These are phyloP conservation scores for Semaprochilodus insignis DNA, from an alignment of 2,797 vertebrate species.

Conservation along the genomic window DNA sequence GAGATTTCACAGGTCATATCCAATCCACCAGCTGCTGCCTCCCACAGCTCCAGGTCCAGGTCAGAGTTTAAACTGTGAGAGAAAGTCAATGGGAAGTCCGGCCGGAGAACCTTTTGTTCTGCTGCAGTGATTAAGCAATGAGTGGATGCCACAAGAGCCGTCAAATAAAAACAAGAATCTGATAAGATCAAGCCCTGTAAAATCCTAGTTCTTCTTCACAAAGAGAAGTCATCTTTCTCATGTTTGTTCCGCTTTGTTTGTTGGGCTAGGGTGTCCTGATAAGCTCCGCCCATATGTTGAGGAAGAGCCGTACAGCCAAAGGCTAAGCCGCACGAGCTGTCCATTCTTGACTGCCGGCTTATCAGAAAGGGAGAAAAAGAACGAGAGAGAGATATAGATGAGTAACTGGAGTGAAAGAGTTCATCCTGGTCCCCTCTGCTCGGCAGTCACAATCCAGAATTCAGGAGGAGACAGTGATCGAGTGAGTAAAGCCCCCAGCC, in stretches of 20 bases:
- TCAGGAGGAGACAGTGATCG: conserved; percentile 49
- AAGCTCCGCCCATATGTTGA: conserved; percentile 2
- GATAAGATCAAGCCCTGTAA: conserved; percentile 60
- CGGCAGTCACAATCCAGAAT: conserved; percentile 55
- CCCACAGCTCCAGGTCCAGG: conserved; percentile 56
- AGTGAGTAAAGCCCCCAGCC: conserved; percentile 44
- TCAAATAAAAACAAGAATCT: conserved; percentile 18
- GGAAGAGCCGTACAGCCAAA: conserved; percentile 51
- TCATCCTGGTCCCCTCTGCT: conserved; percentile 47
- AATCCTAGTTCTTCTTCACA: conserved; percentile 58
- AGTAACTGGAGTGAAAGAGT: conserved; percentile 38
- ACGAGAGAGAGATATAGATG: conserved; percentile 46
- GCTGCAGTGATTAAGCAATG: conserved; percentile 61
- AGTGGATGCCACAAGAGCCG: conserved; percentile 56
- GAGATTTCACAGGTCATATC: conserved; percentile 48
- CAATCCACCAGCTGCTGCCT: conserved; percentile 35
- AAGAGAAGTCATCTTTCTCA: conserved; percentile 46
- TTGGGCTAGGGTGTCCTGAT: conserved; percentile 46
- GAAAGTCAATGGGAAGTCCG: conserved; percentile 52
- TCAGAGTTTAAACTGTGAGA: conserved; percentile 62
- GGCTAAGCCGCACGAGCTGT: conserved; percentile 57
- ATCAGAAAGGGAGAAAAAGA: conserved; percentile 47
- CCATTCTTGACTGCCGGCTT: conserved; percentile 49
- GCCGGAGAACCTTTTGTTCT: conserved; percentile 28
- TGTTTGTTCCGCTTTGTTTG: conserved; percentile 46